Conservation (phyloP, 2,888 invertebrate species). For the Spilosoma lubricipeda region DNA sequence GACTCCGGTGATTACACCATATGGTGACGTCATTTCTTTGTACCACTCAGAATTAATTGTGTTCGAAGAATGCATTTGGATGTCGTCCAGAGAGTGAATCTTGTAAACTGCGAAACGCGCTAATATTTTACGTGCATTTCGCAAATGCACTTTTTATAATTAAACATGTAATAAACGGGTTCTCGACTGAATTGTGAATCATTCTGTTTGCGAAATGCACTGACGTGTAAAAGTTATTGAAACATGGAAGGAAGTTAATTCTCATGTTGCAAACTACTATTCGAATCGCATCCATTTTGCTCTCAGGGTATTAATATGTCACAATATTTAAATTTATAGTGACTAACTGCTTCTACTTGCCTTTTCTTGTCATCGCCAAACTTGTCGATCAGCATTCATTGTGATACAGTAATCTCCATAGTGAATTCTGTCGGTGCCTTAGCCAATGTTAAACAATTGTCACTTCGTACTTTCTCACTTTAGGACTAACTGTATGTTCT, state of each 20-base stretch:
- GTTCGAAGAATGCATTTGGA: conserved; percentile 60
- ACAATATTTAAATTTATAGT: background rate
- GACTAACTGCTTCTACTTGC: background rate
- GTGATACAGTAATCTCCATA: background rate
- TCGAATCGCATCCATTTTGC: background rate
- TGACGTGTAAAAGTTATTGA: background rate
- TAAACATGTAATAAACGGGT: background rate
- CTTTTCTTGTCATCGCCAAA: background rate
- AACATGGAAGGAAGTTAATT: background rate
- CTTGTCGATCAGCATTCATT: background rate
- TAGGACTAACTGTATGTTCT: no score
- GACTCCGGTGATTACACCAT: conserved; percentile 37
- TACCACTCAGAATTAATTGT: conserved; percentile 38
- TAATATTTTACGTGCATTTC: conserved; percentile 6
- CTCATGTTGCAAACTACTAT: background rate
- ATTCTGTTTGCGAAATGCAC: background rate
- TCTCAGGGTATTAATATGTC: background rate
- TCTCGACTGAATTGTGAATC: background rate
- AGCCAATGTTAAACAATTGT: no score
- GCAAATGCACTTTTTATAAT: conserved; percentile 6
- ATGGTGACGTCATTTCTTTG: conserved; percentile 40
- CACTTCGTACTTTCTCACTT: no score
- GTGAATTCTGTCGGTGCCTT: no score
- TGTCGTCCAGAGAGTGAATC: conserved; percentile 44
- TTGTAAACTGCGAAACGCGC: conserved; percentile 26